Conservation (phyloP, 2,797 vertebrate species). For the Pipistrellus nathusii region DNA sequence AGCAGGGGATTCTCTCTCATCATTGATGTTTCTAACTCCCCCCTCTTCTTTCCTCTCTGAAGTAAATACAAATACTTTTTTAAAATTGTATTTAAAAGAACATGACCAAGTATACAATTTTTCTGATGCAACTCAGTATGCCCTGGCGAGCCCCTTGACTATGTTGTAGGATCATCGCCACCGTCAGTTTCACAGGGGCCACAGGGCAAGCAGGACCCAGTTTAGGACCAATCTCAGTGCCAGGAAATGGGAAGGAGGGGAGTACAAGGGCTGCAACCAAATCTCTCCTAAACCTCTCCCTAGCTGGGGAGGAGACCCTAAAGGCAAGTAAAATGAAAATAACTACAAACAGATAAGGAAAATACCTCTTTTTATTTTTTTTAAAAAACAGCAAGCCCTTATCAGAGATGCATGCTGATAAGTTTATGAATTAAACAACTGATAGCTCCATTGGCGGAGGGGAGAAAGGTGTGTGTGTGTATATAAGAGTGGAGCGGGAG, state of each 20-base stretch:
- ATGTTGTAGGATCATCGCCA: background rate
- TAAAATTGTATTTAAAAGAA: background rate
- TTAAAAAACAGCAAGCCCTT: background rate
- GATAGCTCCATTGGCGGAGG: background rate
- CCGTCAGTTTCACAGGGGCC: background rate
- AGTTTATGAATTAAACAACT: background rate
- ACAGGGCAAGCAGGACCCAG: background rate
- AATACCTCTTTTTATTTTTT: background rate
- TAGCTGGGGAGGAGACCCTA: background rate
- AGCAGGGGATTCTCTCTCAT: too few species aligned
- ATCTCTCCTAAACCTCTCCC: background rate
- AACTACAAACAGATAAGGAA: background rate
- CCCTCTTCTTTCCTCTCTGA: too few species aligned
- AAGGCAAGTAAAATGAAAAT: background rate
- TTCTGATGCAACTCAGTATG: background rate
- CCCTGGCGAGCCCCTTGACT: background rate
- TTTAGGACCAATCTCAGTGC: background rate
- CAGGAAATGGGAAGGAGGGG: background rate
- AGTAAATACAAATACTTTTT: background rate
- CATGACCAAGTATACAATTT: background rate
- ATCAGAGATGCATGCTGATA: background rate
- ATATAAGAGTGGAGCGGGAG: too few species aligned
- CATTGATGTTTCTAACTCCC: too few species aligned
- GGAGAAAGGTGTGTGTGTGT: background rate
- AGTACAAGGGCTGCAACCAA: background rate